Percentiles rank a stretch among this genome's conserved stretches.
Conservation (phyloP, 2,113 vertebrate species). For the Rhineura floridana region DNA sequence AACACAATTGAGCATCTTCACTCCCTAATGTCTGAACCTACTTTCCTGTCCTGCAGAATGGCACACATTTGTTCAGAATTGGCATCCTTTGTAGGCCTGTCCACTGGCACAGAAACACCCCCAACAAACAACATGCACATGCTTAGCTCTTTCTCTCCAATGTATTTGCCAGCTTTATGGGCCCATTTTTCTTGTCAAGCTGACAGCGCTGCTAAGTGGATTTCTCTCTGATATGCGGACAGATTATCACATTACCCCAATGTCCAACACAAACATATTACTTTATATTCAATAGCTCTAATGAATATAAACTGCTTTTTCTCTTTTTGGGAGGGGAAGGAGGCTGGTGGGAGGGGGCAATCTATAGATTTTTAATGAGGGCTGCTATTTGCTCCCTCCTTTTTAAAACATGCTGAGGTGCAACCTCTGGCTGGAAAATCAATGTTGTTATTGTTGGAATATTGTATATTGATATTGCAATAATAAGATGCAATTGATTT, state of each 20-base stretch:
- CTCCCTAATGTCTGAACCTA: not conserved
- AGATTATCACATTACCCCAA: conserved; percentile 82
- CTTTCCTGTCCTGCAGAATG: not conserved
- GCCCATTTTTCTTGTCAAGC: conserved; percentile 77
- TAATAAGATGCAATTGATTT: conserved; percentile 82
- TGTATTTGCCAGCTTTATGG: conserved; percentile 68
- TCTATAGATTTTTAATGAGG: conserved; percentile 85
- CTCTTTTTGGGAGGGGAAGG: conserved; percentile 61
- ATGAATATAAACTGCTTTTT: conserved; percentile 92
- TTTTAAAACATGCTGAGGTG: conserved; percentile 68
- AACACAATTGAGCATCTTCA: not conserved
- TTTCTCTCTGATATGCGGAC: conserved; percentile 80
- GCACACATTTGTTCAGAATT: not conserved
- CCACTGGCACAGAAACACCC: not conserved
- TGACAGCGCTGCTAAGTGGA: conserved; percentile 80
- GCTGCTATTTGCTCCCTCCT: conserved; percentile 67
- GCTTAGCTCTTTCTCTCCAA: conserved; percentile 32
- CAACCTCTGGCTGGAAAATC: conserved; percentile 77
- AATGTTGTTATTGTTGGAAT: conserved; percentile 86
- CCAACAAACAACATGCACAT: not conserved
- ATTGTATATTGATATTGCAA: conserved; percentile 81
- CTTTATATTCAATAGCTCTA: conserved; percentile 89
- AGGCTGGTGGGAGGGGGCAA: conserved; percentile 67
- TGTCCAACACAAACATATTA: conserved; percentile 83
- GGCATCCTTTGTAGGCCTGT: not conserved